These are phyloP conservation scores for Sarcophaga peregrina DNA, from an alignment of 1,140 invertebrate genomes.

Conservation along the genomic window DNA sequence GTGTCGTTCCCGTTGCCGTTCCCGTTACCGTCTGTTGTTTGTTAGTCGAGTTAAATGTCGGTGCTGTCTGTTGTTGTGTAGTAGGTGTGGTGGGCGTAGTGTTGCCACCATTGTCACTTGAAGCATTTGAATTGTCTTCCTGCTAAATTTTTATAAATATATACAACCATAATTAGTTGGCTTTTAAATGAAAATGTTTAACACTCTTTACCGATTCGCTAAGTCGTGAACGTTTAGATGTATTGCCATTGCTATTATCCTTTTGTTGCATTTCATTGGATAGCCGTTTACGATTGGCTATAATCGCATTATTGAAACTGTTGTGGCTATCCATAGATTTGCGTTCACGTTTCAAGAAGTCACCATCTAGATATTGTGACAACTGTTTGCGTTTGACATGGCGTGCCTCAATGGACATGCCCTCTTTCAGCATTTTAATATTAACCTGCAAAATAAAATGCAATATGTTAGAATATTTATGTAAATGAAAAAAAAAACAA, in stretches of 20 bases:
- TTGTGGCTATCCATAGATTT: conserved; percentile 69
- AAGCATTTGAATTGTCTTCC: conserved; percentile 64
- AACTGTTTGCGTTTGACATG: conserved; percentile 81
- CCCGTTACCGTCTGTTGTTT: conserved; percentile 55
- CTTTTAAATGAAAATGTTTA: not conserved
- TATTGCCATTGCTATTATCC: conserved; percentile 48
- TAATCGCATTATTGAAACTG: conserved; percentile 59
- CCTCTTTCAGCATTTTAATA: conserved; percentile 86
- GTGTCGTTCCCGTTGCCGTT: conserved; percentile 52
- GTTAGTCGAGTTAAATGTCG: conserved; percentile 53
- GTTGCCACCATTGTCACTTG: conserved; percentile 49
- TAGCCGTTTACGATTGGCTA: conserved; percentile 61
- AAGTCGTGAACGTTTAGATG: conserved; percentile 53
- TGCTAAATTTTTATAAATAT: conserved; percentile 42
- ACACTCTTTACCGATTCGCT: conserved; percentile 60
- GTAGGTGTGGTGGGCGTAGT: conserved; percentile 58
- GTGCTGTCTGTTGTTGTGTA: conserved; percentile 56
- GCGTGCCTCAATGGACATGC: conserved; percentile 88
- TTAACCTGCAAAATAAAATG: conserved; percentile 70
- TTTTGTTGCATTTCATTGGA: conserved; percentile 60
- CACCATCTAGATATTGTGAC: conserved; percentile 77
- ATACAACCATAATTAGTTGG: conserved; percentile 27
- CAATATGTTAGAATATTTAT: not conserved
- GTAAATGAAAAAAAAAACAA: not conserved
- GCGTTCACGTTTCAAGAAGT: conserved; percentile 76